Evolutionary conservation across 2,888 invertebrate species (phyloP), one percentile per base, ranked within the genome.

Genomic region (Hirtodrosophila cameraria): DNA sequence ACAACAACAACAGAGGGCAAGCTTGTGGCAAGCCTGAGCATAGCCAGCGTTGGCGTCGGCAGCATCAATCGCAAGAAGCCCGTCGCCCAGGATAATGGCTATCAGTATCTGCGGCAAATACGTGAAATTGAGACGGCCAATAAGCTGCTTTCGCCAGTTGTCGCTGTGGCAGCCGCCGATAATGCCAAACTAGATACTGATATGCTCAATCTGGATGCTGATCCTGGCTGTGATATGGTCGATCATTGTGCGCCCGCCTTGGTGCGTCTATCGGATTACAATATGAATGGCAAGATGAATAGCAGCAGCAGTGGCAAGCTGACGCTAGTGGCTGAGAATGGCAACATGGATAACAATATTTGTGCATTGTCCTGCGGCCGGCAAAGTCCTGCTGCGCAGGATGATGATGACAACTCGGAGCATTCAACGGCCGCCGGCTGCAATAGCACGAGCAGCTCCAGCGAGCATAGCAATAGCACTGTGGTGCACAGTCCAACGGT

Each of bases 61-160:
- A 76, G 81, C 35, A 89, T 88, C 55, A 88, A 87, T 43, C 65
- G 81, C 35, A 89, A 88, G 57, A 88, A 87, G 45, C 65, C 77
- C 0, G 75, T 81, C 18, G 80, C 84, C 25, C 90, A 90, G 64
- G 90, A 90, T 28, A 90, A 90, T 68, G 90, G 90, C 42, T 91
- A 91, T 80, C 90, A 91, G 68, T 89, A 90, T 63, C 82, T 91
- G 63, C 85, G 90, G 5, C 91, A 91, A 60, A 90, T 91, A 28
- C 89, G 91, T 5, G 91, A 91, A 70, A 91, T 90, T 13, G 91
- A 91, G 60, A 86, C 91, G 12, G 90, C 90, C 42, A 89, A 89
- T 49, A 91, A 90, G 68, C 72, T 90, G 82, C 74, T 89, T 9
- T 89, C 88, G 30, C 89, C 90, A 13, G 78, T 89, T 13, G 81